Conservation (phyloP, 2,888 invertebrate genomes). For the Rhimphoctona megacephalus region DNA sequence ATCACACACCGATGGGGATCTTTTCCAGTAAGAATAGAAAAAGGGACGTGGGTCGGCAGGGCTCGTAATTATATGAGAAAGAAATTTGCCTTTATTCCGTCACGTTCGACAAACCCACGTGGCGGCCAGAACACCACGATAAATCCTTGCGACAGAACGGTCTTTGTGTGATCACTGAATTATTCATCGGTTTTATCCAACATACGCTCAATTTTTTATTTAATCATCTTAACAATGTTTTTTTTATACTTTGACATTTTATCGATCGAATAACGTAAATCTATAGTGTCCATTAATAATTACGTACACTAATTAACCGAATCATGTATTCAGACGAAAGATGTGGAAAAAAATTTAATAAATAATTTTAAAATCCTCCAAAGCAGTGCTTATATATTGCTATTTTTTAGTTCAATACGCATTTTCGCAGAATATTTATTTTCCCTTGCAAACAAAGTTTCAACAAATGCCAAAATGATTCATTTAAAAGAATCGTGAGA, state of each 20-base stretch:
- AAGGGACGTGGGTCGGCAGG: constrained; percentile 17
- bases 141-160: constrained; percentile 4
- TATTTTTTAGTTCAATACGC: too few species aligned
- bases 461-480: not conserved
- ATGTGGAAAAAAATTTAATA: too few species aligned
- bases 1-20: constrained; percentile 15
- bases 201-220: not conserved
- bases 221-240: not conserved
- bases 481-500: not conserved
- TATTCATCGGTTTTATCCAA: constrained; percentile 23
- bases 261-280: not conserved
- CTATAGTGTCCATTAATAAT: too few species aligned
- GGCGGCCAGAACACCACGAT: constrained; percentile 46
- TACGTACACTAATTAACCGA: too few species aligned
- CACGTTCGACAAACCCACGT: constrained; percentile 57
- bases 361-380: too few species aligned
- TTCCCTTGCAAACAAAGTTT: too few species aligned
- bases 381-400: too few species aligned
- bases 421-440: too few species aligned
- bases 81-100: constrained; percentile 57
- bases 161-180: constrained; percentile 16
- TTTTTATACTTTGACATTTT: not conserved
- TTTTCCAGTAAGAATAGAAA: constrained; percentile 49
- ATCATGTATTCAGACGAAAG: too few species aligned
- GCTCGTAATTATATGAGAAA: constrained; percentile 7